Base-by-base conservation (phyloP, 2,888 invertebrate species). In the Nycteola revayana region DNA sequence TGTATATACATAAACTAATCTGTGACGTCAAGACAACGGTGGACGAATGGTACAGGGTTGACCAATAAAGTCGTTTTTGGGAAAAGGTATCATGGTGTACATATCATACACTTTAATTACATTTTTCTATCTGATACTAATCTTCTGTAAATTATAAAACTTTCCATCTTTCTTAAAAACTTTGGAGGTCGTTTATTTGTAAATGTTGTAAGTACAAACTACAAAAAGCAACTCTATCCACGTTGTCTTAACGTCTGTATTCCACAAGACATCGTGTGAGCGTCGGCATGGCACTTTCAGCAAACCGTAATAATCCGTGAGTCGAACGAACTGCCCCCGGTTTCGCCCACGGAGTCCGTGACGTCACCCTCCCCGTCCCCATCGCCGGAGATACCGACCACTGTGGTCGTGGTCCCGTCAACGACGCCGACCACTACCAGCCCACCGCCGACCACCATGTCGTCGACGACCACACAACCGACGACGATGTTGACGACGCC, bases 211-310 rank as follows among this genome's bases (percentile, higher is more conserved):
- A 14, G 5, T 14, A 3, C 14, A 14, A 14, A 38, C 20, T 41
- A 52, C 25, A 20, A 43, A 30, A 34, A 32, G 32, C 14, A 9
- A 3, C 27, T 36, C 30, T 46, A 42, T 21, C 17, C 26, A 35
- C 60, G 66, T 78, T 82, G 75, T 82, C 76, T 68, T 65, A 57
- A 59, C 72, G 73, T 75, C 63, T 52, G 48, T 51, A 60, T 53
- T 65, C 63, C 75, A 74, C 71, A 61, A 74, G 81, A 84, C 84
- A 71, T 69, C 69, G 78, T 83, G 87, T 86, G 85, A 84, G 86
- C 76, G 79, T 81, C 75, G 67, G 87, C 87, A 86, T 86, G 86
- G 78, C 86, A 85, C 87, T 86, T 88, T 87, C 88, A 88, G 88
- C 88, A 86, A 74, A 88, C 88, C 45, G 85, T 88, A 65, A 79